A percentile compares a stretch with the other conserved stretches of the same genome.
Evolutionary conservation across 2,113 vertebrate genomes (phyloP).

Genomic region (Cairina moschata): DNA sequence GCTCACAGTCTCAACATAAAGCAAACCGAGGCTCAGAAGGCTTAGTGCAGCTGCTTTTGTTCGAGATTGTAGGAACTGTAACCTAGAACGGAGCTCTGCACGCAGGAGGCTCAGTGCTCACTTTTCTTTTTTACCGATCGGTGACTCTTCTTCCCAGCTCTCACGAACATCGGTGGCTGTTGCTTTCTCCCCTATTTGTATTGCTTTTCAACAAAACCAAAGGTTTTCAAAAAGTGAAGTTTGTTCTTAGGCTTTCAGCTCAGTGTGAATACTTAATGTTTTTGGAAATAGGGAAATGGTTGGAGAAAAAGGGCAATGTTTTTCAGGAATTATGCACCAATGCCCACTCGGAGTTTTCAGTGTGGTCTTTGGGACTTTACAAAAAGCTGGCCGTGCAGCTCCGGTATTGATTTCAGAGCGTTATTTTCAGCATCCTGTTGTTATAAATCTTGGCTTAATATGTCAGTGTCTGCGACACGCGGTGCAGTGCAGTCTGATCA

Average conservation of each 20-base stretch:
- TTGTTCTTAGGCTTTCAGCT: background rate
- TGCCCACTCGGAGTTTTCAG: background rate
- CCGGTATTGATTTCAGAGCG: background rate
- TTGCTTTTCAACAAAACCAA: background rate
- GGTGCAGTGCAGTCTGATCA: rapidly evolving
- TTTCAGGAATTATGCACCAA: background rate
- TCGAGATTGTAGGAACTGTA: background rate
- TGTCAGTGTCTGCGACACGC: rapidly evolving
- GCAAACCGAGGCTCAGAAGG: background rate
- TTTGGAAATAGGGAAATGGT: background rate
- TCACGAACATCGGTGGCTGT: background rate
- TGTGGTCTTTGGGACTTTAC: background rate
- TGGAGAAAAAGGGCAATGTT: background rate
- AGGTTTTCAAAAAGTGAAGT: background rate
- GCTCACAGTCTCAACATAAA: background rate
- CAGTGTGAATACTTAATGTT: too few relatives aligned
- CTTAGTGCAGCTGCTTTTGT: background rate
- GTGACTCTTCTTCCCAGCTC: background rate
- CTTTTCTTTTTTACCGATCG: background rate
- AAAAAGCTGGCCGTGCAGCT: rapidly evolving
- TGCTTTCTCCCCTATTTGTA: background rate
- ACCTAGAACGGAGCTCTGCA: background rate
- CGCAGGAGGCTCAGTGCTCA: rapidly evolving
- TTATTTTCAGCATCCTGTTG: background rate
- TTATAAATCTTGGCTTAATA: background rate